A percentile compares a stretch with the other conserved stretches of the same genome.
Evolutionary conservation across 2,113 vertebrate genomes (phyloP).

Genomic region (Mormyrus lacerda): DNA sequence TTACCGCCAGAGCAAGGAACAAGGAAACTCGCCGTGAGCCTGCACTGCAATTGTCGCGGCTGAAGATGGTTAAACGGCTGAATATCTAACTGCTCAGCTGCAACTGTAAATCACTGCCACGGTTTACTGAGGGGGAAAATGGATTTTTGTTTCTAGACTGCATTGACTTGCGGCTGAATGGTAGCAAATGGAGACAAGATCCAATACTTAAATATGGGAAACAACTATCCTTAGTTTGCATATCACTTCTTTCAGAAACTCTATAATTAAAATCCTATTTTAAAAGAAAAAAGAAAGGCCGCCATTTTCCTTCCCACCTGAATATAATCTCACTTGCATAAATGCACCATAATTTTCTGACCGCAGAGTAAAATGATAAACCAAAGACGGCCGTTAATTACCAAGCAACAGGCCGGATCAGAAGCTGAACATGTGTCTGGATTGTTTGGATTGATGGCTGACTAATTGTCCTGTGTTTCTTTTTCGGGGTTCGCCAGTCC

Average conservation of each 20-base stretch:
- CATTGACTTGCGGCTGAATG: neutral
- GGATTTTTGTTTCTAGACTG: neutral
- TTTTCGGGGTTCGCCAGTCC: conserved; percentile 9
- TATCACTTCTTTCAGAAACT: conserved; percentile 23
- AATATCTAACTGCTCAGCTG: neutral
- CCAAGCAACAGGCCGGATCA: conserved; percentile 34
- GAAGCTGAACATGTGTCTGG: conserved; percentile 35
- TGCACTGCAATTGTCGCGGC: neutral
- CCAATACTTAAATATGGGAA: neutral
- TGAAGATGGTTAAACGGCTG: neutral
- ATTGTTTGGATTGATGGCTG: conserved; percentile 39
- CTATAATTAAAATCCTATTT: conserved; percentile 42
- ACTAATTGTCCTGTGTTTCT: conserved; percentile 44
- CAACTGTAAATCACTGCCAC: neutral
- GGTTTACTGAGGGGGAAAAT: neutral
- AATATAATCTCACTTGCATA: conserved; percentile 22
- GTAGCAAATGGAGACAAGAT: neutral
- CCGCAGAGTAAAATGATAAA: conserved; percentile 17
- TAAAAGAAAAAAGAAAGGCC: conserved; percentile 29
- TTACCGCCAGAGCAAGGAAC: neutral
- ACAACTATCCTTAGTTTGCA: conserved; percentile 39
- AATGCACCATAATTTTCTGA: neutral
- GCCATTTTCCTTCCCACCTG: conserved; percentile 23
- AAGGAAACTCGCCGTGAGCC: neutral
- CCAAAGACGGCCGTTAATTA: conserved; percentile 31